Conservation (phyloP, 2,888 invertebrate species). For the Cyclophora albipunctata region DNA sequence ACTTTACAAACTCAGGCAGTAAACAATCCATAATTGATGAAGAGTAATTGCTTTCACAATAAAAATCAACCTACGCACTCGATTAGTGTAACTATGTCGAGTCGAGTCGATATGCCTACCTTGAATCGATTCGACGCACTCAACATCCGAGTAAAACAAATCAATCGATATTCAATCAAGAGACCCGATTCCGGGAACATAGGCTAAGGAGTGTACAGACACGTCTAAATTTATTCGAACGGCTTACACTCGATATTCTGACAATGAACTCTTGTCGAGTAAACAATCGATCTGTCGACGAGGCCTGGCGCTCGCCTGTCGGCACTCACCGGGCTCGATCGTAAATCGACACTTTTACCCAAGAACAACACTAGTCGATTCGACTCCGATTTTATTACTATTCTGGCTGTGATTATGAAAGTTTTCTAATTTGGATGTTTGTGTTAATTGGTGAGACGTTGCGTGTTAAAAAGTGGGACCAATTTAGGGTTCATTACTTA, state of each 20-base stretch:
- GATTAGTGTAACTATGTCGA: conserved; percentile 7
- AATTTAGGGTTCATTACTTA: too few species aligned
- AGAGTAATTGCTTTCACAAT: conserved; percentile 16
- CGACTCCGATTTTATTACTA: conserved; percentile 53
- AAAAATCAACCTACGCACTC: conserved; percentile 10
- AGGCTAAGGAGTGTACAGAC: conserved; percentile 34
- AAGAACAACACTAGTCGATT: conserved; percentile 49
- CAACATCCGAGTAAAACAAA: conserved; percentile 10
- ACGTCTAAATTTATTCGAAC: conserved; percentile 60
- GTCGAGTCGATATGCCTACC: not conserved
- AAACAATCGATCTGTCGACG: conserved; percentile 65
- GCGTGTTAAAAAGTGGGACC: too few species aligned
- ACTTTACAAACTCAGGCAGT: conserved; percentile 17
- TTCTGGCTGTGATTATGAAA: conserved; percentile 45
- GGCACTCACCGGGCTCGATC: conserved; percentile 51
- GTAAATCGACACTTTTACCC: conserved; percentile 56
- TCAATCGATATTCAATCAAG: conserved; percentile 28
- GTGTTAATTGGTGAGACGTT: conserved; percentile 24
- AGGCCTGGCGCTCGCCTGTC: conserved; percentile 61
- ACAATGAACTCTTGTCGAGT: conserved; percentile 69
- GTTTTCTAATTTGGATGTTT: conserved; percentile 26
- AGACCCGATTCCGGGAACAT: conserved; percentile 43
- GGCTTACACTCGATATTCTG: conserved; percentile 63
- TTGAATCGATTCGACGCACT: conserved; percentile 7
- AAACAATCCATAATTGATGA: conserved; percentile 21